Conservation (phyloP, 2,888 invertebrate species). For the Clunio marinus region DNA sequence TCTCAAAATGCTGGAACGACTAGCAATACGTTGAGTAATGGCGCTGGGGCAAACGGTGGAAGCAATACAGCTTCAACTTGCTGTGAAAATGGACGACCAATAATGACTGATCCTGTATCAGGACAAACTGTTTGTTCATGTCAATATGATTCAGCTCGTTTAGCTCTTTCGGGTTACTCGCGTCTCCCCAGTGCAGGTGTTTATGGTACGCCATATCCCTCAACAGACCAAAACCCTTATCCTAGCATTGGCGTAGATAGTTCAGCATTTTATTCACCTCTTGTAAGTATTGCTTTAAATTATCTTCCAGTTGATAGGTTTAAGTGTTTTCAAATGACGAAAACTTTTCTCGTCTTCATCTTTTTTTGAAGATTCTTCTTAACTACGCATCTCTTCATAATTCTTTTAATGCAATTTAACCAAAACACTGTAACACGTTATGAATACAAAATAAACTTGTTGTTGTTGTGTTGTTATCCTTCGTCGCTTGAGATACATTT, state of each 20-base stretch:
- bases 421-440: conserved; percentile 27
- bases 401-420: conserved; percentile 37
- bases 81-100: conserved; percentile 86
- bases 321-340: too few species aligned
- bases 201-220: conserved; percentile 83
- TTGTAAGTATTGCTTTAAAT: conserved; percentile 73
- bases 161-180: conserved; percentile 78
- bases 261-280: conserved; percentile 89
- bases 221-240: conserved; percentile 87
- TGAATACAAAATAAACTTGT: conserved; percentile 36
- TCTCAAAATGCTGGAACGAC: conserved; percentile 45
- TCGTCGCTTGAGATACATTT: not conserved
- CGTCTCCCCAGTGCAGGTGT: conserved; percentile 74
- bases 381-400: too few species aligned
- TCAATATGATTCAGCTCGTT: conserved; percentile 84
- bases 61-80: conserved; percentile 58
- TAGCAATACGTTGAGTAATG: conserved; percentile 41
- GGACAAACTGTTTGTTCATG: conserved; percentile 92
- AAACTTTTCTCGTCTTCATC: not conserved
- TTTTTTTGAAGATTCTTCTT: too few species aligned
- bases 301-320: too few species aligned
- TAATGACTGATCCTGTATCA: conserved; percentile 88
- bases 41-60: conserved; percentile 42
- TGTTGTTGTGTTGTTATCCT: conserved; percentile 33
- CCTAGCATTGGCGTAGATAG: conserved; percentile 90